Base-by-base conservation (phyloP, 64 coral and sea anemone genomes). In the Montipora foliosa region DNA sequence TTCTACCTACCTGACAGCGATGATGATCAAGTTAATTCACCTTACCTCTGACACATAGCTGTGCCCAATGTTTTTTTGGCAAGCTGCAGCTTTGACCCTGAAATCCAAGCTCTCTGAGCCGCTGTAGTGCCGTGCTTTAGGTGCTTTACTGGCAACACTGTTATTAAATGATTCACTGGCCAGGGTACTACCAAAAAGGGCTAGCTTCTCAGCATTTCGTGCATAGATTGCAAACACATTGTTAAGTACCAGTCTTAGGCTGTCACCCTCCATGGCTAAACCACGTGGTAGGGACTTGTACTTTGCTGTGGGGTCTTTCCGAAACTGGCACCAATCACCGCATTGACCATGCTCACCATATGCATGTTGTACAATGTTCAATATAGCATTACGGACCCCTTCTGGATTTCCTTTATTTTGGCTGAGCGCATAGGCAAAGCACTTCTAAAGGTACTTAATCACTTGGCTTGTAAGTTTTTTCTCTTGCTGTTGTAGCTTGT, bases 121-220 rank as follows among this genome's bases (percentile, higher is more conserved):
- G 48, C 85, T 49, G 6, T 75, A 88, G 6, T 44, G 67, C 3
- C 68, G 61, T 46, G 49, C 67, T 74, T 88, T 88, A 13, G 85
- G 85, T 24, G 61, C 68, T 88, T 88, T 88, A 68, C 58, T 49
- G 2, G 58, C 85, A 19, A 88, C 68, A 25, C 19, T 88, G 68
- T 69, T 88, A 51, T 88, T 88, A 6, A 88, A 88, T 68, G 62
- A 88, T 74, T 88, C 85, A 88, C 75, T 88, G 8, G 58, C 57
- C 37, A 75, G 74, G 3, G 74, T 77, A 47, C 29, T 77, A n/a
- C 72, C 87, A 6, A 17, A 76, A 78, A 75, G 87, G 58, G 87
- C 75, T 51, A 89, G 87, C 74, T 89, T 89, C 73, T 44, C 75
- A 78, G 75, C 74, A 62, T 77, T 89, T 55, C 37, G 67, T 76